These are phyloP conservation scores for Cybosia mesomella DNA, from an alignment of 2,888 invertebrate species.

Conservation along the genomic window DNA sequence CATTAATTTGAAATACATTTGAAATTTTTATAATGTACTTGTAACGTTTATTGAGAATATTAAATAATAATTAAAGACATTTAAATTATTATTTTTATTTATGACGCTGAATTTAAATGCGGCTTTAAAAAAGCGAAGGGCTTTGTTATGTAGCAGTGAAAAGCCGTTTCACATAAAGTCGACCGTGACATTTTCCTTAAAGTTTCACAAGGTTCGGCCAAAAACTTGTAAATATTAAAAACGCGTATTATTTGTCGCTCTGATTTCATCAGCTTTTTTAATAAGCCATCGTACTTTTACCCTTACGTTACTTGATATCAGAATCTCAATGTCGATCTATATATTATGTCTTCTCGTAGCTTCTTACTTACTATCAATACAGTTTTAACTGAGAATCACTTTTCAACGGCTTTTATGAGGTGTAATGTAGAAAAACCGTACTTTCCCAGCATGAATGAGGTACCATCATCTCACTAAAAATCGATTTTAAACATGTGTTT, in stretches of 20 bases:
- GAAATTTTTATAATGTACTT: neutral
- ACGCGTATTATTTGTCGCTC: conserved; percentile 58
- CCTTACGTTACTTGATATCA: neutral
- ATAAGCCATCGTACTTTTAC: neutral
- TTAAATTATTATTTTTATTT: conserved; percentile 7
- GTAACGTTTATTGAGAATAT: neutral
- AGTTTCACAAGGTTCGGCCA: conserved; percentile 66
- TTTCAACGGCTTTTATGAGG: too few species aligned
- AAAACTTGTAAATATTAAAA: conserved; percentile 72
- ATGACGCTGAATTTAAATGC: neutral
- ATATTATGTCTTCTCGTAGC: neutral
- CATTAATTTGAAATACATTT: conserved; percentile 41
- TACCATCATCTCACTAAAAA: too few species aligned
- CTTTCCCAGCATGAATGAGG: too few species aligned
- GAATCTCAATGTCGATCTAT: neutral
- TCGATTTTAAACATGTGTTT: too few species aligned
- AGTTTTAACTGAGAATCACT: too few species aligned
- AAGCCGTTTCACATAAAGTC: conserved; percentile 70
- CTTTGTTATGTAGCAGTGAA: conserved; percentile 26
- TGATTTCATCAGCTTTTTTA: conserved; percentile 67
- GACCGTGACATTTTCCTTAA: conserved; percentile 78
- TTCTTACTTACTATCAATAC: too few species aligned
- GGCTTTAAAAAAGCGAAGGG: conserved; percentile 7
- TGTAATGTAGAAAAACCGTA: too few species aligned
- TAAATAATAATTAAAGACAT: neutral